These are phyloP conservation scores for Euclidia mi DNA, from an alignment of 2,888 invertebrate genomes.

Conservation along the genomic window DNA sequence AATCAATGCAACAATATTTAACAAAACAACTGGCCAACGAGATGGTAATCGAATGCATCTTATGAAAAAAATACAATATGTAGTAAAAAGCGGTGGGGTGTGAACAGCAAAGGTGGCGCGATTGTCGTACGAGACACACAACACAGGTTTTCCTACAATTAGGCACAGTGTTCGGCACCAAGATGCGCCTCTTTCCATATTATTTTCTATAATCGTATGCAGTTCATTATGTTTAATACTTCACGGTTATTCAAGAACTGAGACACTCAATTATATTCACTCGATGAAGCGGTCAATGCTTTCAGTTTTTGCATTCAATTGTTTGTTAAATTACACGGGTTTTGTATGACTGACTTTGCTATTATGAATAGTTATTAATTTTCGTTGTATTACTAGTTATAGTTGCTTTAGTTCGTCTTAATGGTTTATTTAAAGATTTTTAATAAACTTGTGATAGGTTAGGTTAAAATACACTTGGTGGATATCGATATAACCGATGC, in stretches of 20 bases:
- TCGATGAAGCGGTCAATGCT: conserved; percentile 36
- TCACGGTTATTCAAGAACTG: conserved; percentile 14
- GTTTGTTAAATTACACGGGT: conserved; percentile 20
- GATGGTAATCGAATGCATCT: conserved; percentile 22
- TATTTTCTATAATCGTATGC: conserved; percentile 21
- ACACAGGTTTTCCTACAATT: conserved; percentile 60
- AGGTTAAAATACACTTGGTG: not conserved
- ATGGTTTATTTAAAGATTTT: not conserved
- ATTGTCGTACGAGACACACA: conserved; percentile 74
- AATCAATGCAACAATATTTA: not conserved
- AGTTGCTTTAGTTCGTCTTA: not conserved
- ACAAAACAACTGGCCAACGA: conserved; percentile 13
- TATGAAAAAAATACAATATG: conserved; percentile 51
- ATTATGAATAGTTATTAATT: conserved; percentile 7
- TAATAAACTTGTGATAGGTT: not conserved
- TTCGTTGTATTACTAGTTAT: not conserved
- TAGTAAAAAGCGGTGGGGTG: conserved; percentile 57
- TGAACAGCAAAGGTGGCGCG: conserved; percentile 71
- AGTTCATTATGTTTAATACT: conserved; percentile 22
- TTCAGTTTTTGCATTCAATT: conserved; percentile 32
- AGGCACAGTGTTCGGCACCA: conserved; percentile 53
- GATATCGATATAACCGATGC: conserved; percentile 35
- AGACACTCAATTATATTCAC: conserved; percentile 34
- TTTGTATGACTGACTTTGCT: not conserved
- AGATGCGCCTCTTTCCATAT: conserved; percentile 15